A percentile compares a stretch with the other conserved stretches of the same genome.
These are phyloP conservation scores for Campoplex capitator DNA, from an alignment of 2,888 invertebrate species.

Conservation along the genomic window DNA sequence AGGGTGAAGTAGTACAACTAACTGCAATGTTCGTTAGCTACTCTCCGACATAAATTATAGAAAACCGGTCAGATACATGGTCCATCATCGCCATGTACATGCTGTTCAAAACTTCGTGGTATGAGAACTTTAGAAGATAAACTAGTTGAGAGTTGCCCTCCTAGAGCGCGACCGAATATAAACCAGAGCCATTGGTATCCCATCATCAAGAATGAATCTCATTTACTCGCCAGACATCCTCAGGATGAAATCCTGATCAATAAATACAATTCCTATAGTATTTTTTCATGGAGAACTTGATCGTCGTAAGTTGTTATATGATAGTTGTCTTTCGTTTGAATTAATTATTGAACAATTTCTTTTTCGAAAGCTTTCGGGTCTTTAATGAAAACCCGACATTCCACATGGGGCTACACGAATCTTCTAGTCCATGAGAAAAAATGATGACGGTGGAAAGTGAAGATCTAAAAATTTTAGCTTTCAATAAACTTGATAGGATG, in stretches of 20 bases:
- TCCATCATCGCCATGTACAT: background rate
- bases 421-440: background rate
- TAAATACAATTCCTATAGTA: background rate
- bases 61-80: background rate
- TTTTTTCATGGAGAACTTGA: background rate
- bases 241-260: background rate
- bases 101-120: background rate
- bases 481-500: background rate
- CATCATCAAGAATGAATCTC: background rate
- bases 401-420: background rate
- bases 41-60: slow-evolving; percentile 9
- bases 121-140: background rate
- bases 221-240: background rate
- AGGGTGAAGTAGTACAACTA: background rate
- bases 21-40: slow-evolving; percentile 14
- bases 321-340: background rate
- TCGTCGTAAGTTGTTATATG: background rate
- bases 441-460: background rate
- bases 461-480: background rate
- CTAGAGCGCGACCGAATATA: background rate
- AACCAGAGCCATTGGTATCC: background rate
- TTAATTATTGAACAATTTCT: background rate
- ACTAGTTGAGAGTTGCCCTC: background rate
- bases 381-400: background rate
- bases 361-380: background rate